Percentiles rank a stretch among this genome's conserved stretches.
Evolutionary conservation across 2,113 vertebrate genomes (phyloP).

Genomic region (Aix galericulata): DNA sequence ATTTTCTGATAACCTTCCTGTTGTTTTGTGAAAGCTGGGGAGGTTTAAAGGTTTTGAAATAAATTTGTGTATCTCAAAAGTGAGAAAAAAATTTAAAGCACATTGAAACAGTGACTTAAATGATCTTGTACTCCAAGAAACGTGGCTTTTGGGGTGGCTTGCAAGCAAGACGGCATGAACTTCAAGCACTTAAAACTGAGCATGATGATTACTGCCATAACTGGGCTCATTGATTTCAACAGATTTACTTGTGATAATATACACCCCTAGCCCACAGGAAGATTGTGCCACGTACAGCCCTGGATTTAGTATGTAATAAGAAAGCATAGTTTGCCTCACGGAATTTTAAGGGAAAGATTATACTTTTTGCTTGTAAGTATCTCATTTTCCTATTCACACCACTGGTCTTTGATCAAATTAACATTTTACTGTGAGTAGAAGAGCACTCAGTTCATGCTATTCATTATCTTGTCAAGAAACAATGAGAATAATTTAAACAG

Average conservation of each 20-base stretch:
- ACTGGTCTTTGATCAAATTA: slow-evolving; percentile 38
- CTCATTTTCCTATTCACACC: slow-evolving; percentile 34
- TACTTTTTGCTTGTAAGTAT: slow-evolving; percentile 3
- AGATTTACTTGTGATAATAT: slow-evolving; percentile 31
- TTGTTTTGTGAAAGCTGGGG: background rate
- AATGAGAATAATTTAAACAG: background rate
- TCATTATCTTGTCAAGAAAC: slow-evolving; percentile 46
- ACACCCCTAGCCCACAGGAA: background rate
- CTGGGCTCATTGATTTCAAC: slow-evolving; percentile 32
- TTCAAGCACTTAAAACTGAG: background rate
- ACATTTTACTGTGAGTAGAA: slow-evolving; percentile 4
- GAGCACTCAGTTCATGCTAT: slow-evolving; percentile 18
- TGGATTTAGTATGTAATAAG: background rate
- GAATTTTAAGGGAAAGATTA: slow-evolving; percentile 11
- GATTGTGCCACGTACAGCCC: background rate
- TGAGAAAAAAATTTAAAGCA: background rate
- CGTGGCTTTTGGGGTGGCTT: background rate
- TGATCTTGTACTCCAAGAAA: background rate
- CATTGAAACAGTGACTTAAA: background rate
- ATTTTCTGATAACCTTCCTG: background rate
- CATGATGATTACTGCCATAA: slow-evolving; percentile 11
- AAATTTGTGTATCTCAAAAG: background rate
- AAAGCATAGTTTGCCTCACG: background rate
- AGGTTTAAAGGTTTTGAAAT: background rate
- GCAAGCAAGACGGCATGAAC: background rate